Conservation (phyloP, 2,888 invertebrate species). For the Ceratothoa steindachneri region DNA sequence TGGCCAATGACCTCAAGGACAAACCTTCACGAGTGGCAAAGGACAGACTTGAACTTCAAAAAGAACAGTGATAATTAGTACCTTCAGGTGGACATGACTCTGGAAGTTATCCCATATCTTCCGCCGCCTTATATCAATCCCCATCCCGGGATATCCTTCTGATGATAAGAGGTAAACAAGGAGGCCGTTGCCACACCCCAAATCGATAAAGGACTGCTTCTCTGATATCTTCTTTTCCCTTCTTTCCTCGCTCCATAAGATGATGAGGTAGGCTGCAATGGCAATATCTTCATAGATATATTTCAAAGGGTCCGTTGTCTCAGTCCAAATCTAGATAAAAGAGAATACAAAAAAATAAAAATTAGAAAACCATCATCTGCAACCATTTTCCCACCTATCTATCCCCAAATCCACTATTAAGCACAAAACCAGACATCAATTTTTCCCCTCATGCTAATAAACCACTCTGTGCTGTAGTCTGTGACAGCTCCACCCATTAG, state of each 20-base stretch:
- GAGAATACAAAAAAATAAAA: neutral
- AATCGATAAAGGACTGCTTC: slow-evolving; percentile 73
- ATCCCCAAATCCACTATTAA: neutral
- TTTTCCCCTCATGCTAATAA: neutral
- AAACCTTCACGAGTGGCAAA: neutral
- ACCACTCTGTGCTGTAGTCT: too few relatives aligned
- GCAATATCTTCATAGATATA: slow-evolving; percentile 95
- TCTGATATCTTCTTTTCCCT: slow-evolving; percentile 52
- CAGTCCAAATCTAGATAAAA: slow-evolving; percentile 71
- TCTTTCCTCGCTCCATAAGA: slow-evolving; percentile 69
- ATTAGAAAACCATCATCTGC: neutral
- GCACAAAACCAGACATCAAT: neutral
- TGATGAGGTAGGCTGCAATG: slow-evolving; percentile 79
- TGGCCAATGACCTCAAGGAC: too few relatives aligned
- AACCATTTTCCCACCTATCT: too few relatives aligned
- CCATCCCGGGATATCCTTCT: slow-evolving; percentile 78
- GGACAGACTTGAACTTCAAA: neutral
- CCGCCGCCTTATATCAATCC: slow-evolving; percentile 77
- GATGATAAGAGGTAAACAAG: slow-evolving; percentile 76
- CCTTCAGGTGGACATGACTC: slow-evolving; percentile 62
- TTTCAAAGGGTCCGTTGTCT: slow-evolving; percentile 87
- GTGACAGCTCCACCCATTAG: too few relatives aligned
- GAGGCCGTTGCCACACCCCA: slow-evolving; percentile 97
- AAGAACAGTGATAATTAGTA: slow-evolving; percentile 51
- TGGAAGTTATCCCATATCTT: slow-evolving; percentile 83